These are phyloP conservation scores for Drosophila seguyi DNA, from an alignment of 1,140 invertebrate genomes.

Conservation along the genomic window DNA sequence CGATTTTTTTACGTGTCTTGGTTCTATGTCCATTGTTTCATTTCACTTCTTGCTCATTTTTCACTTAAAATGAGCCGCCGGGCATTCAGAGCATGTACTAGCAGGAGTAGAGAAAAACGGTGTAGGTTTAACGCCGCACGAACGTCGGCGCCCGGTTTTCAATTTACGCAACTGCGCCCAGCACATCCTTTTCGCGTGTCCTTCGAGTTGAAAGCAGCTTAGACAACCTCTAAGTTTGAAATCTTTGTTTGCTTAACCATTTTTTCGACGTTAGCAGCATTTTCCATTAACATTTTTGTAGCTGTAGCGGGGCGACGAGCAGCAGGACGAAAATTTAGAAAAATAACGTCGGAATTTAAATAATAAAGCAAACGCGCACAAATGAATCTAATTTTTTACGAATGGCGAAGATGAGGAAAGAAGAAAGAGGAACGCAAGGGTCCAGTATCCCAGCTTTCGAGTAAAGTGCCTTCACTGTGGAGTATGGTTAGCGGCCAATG, in stretches of 20 bases:
- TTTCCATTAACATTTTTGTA: constrained; percentile 79
- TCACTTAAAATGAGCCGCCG: constrained; percentile 81
- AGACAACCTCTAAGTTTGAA: constrained; percentile 67
- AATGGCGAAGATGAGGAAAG: constrained; percentile 51
- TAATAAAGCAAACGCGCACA: constrained; percentile 81
- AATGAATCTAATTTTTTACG: constrained; percentile 85
- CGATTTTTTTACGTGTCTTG: constrained; percentile 73
- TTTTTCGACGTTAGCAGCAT: constrained; percentile 68
- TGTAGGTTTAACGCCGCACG: constrained; percentile 36
- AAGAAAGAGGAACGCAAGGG: constrained; percentile 2
- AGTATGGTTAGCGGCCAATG: constrained; percentile 26
- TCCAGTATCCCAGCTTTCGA: constrained; percentile 26
- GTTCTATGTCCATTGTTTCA: constrained; percentile 73
- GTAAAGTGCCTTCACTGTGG: constrained; percentile 33
- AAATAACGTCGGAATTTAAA: constrained; percentile 82
- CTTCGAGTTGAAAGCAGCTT: constrained; percentile 77
- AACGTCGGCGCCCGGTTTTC: constrained; percentile 56
- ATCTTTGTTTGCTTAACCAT: constrained; percentile 78
- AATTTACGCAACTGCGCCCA: constrained; percentile 74
- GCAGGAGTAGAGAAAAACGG: constrained; percentile 28
- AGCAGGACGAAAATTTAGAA: constrained; percentile 75
- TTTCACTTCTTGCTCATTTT: constrained; percentile 83
- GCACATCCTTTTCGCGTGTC: constrained; percentile 78
- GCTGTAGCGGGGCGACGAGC: constrained; percentile 16
- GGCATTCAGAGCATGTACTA: constrained; percentile 76